phyloP scores from a whole-genome alignment of 2,888 invertebrate genomes.

The Taphrorychus bicolor region DNA sequence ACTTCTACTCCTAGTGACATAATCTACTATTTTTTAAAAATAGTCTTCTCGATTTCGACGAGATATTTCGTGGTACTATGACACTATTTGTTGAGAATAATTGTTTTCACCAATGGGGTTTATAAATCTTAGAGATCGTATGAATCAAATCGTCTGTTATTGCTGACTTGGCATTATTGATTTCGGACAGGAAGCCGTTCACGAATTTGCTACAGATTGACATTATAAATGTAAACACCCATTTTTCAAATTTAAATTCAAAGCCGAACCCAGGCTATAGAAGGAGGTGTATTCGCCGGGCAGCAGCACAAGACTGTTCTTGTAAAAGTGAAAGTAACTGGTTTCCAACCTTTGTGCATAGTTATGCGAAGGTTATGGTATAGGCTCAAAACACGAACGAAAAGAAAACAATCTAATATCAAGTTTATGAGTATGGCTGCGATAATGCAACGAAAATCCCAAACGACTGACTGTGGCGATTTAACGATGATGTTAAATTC shows the following conservation, averaged over 20 bases:
- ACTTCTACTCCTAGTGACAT: too few relatives aligned
- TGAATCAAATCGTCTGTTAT: too few relatives aligned
- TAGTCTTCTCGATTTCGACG: too few relatives aligned
- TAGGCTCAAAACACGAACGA: slow-evolving; percentile 1
- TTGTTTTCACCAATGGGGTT: too few relatives aligned
- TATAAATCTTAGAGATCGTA: too few relatives aligned
- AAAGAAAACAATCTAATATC: slow-evolving; percentile 16
- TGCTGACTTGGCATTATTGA: too few relatives aligned
- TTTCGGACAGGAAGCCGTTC: too few relatives aligned
- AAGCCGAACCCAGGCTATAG: slow-evolving; percentile 3
- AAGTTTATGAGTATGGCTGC: neutral
- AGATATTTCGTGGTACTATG: too few relatives aligned
- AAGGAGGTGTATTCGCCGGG: neutral
- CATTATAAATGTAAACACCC: neutral
- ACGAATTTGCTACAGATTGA: too few relatives aligned
- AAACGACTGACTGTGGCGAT: neutral
- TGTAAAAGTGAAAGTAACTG: slow-evolving; percentile 39
- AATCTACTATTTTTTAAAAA: too few relatives aligned
- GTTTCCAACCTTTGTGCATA: slow-evolving; percentile 38
- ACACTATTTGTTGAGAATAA: too few relatives aligned
- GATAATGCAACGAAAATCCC: neutral
- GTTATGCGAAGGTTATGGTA: slow-evolving; percentile 41
- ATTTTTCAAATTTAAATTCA: slow-evolving; percentile 1
- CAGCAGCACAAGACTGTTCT: slow-evolving; percentile 6
- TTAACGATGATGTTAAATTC: too few relatives aligned